Evolutionary conservation across 2,888 invertebrate genomes (phyloP).

Genomic region (Malthinus flaveolus): DNA sequence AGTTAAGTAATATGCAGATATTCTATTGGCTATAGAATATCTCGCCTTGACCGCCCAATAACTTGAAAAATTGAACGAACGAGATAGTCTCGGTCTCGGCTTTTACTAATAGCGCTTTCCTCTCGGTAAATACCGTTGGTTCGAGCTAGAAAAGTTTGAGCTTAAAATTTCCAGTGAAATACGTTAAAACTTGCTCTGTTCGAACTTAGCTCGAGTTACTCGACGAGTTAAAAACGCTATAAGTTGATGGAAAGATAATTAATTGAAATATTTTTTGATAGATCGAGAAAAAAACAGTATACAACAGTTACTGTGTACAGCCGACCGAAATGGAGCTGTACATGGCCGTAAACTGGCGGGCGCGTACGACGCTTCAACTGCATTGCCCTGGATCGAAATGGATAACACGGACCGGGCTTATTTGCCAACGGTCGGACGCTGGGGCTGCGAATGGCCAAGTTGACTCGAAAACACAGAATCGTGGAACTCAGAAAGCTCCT

Average conservation of each 20-base stretch:
- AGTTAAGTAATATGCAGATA: no score
- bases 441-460: conserved; percentile 97
- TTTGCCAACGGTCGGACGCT: conserved; percentile 83
- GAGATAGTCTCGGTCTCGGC: no score
- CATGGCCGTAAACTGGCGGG: conserved; percentile 36
- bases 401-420: conserved; percentile 58
- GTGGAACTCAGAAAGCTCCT: conserved; percentile 54
- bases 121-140: no score
- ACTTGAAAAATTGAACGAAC: no score
- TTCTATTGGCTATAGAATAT: no score
- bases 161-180: no score
- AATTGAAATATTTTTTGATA: conserved; percentile 45
- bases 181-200: no score
- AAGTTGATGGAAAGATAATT: background rate
- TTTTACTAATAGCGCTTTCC: no score
- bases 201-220: no score
- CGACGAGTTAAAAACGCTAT: no score
- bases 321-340: conserved; percentile 50
- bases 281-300: conserved; percentile 72
- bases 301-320: conserved; percentile 48
- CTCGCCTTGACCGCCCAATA: no score
- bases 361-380: conserved; percentile 57
- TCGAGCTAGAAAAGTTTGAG: no score
- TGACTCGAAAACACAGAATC: conserved; percentile 79
- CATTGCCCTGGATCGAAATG: conserved; percentile 41